phyloP scores from a whole-genome alignment of 2,797 vertebrate genomes.

The Anguilla marmorata region DNA sequence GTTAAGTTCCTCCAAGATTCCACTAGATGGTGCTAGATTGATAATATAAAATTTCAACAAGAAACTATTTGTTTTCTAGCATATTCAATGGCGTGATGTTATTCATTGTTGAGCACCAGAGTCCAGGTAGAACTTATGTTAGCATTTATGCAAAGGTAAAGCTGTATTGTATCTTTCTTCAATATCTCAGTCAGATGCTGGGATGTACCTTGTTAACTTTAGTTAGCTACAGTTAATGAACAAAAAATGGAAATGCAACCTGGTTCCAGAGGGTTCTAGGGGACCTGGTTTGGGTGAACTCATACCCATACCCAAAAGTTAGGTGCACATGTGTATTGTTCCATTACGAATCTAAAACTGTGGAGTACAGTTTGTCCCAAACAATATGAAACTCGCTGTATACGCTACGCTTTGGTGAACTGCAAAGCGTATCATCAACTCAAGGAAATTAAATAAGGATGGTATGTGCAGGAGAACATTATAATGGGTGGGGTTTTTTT shows the following conservation, averaged over 20 bases:
- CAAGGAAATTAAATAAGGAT: constrained; percentile 47
- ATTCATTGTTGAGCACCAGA: background rate
- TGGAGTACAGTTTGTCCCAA: constrained; percentile 31
- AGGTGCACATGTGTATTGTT: no score
- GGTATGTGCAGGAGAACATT: constrained; percentile 30
- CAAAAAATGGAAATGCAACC: no score
- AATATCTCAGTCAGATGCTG: background rate
- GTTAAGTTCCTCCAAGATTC: background rate
- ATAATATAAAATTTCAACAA: constrained; percentile 45
- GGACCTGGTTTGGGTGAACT: no score
- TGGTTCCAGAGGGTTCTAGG: no score
- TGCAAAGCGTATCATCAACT: constrained; percentile 61
- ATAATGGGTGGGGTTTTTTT: constrained; percentile 53
- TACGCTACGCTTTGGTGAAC: constrained; percentile 53
- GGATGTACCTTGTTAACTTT: background rate
- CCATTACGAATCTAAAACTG: no score
- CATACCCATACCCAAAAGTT: no score
- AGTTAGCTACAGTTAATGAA: background rate
- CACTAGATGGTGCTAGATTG: constrained; percentile 67
- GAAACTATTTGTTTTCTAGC: constrained; percentile 51
- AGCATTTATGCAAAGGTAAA: background rate
- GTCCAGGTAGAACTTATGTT: background rate
- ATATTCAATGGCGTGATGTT: background rate
- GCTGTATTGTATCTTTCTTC: background rate
- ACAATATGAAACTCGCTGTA: constrained; percentile 41